Base-by-base conservation (phyloP, 2,113 vertebrate species). In the Argyrosomus japonicus region DNA sequence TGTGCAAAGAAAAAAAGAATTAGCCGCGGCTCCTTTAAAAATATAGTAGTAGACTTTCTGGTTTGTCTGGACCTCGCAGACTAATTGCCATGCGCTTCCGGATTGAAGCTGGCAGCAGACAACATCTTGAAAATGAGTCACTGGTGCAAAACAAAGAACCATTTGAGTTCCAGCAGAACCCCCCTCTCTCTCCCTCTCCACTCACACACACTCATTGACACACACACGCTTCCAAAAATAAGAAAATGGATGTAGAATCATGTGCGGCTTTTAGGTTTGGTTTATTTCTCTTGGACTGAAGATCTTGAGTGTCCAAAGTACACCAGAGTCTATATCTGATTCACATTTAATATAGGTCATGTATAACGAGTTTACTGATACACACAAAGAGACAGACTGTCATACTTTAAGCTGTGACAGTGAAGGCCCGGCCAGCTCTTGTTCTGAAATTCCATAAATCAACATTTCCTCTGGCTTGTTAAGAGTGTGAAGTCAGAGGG, bases 101-200 rank as follows among this genome's bases (percentile, higher is more conserved):
- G 97, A 97, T 97, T 96, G 97, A 97, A 97, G 97, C 97, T 98
- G 97, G 98, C 97, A 98, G 97, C 96, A 96, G 97, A 97, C 97
- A 97, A 96, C 97, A 96, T 98, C 97, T 98, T 97, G 97, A 98
- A 97, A 97, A 98, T 98, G 97, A 99, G 95, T 99, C 97, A 99
- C 95, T 96, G 90, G 92, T 93, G 95, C 95, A 96, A 97, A 89
- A 98, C 97, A 99, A 99, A 98, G 97, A 98, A 95, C 95, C 97
- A 96, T 96, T 97, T 97, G 95, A 97, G 96, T 88, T 93, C 89
- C 87, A 87, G 75, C 64, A 82, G 82, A 77, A 48, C 70, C 82
- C 64, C 51, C 63, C 32, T 40, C 72, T 21, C 23, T 15, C 23
- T 25, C 25, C 29, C 61, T 18, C 6, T 51, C 73, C 47, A 57